Conservation (phyloP, 2,113 vertebrate species). For the Tyrannus savana region DNA sequence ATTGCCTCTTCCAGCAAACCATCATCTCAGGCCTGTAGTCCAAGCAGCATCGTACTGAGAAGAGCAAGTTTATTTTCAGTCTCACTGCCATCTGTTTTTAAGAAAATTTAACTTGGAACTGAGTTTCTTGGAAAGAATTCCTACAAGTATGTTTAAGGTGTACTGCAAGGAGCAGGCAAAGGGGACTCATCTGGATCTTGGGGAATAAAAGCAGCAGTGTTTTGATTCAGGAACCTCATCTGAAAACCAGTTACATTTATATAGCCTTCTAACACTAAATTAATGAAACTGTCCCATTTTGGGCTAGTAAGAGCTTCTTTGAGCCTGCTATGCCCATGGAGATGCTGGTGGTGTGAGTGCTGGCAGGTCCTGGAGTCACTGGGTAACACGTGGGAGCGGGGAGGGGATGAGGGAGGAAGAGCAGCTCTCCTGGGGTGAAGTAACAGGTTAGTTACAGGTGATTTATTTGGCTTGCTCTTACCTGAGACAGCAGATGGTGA, state of each 20-base stretch:
- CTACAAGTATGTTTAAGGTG: not conserved
- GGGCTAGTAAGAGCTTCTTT: not conserved
- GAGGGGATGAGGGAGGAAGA: not conserved
- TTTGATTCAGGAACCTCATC: not conserved
- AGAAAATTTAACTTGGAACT: not conserved
- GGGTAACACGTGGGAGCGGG: not conserved
- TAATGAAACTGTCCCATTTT: not conserved
- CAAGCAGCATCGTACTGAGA: not conserved
- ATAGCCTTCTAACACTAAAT: not conserved
- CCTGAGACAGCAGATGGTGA: not conserved
- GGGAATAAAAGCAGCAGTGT: not conserved
- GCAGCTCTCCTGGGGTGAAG: not conserved
- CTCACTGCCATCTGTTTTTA: not conserved
- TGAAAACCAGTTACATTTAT: not conserved
- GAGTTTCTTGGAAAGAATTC: not conserved
- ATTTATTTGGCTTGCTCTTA: not conserved
- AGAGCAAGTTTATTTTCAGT: not conserved
- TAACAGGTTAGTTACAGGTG: not conserved
- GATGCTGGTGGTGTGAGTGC: not conserved
- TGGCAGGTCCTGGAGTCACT: conserved; percentile 4
- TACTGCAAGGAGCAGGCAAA: not conserved
- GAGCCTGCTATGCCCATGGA: not conserved
- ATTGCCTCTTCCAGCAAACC: not conserved
- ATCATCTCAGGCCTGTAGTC: not conserved
- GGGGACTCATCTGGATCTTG: not conserved